Conservation (phyloP, 2,888 invertebrate species). For the Morinoia aosen region DNA sequence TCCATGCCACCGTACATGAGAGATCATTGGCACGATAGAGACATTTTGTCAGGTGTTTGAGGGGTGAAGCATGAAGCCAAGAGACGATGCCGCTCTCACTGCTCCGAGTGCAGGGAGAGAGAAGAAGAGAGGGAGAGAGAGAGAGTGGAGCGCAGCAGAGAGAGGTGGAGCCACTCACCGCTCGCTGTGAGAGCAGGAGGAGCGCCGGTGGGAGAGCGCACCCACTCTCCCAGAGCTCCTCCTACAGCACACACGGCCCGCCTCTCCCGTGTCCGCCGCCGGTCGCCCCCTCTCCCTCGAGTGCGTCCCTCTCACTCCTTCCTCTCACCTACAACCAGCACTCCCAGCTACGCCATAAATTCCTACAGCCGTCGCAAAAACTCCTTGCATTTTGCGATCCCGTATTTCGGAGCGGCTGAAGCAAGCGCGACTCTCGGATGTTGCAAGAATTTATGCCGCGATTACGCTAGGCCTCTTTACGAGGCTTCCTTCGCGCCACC, state of each 20-base stretch:
- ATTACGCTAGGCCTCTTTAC: conserved; percentile 54
- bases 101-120: not conserved
- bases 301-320: conserved; percentile 28
- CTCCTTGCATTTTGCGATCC: conserved; percentile 55
- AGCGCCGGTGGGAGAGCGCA: conserved; percentile 62
- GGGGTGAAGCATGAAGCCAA: conserved; percentile 16
- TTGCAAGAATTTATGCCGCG: conserved; percentile 55
- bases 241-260: not conserved
- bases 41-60: conserved; percentile 46
- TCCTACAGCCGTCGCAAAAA: conserved; percentile 53
- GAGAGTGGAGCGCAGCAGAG: not conserved
- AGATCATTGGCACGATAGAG: conserved; percentile 52
- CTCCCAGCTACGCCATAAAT: conserved; percentile 50
- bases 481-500: conserved; percentile 18
- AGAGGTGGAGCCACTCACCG: conserved; percentile 26
- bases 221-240: conserved; percentile 54
- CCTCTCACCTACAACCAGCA: conserved; percentile 42
- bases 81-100: not conserved
- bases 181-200: conserved; percentile 51
- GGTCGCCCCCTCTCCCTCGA: conserved; percentile 22
- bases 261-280: conserved; percentile 7
- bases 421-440: conserved; percentile 55
- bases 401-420: conserved; percentile 53
- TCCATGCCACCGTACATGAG: conserved; percentile 5
- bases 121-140: conserved; percentile 27